A percentile compares a stretch with the other conserved stretches of the same genome.
These are phyloP conservation scores for Cathartes aura DNA, from an alignment of 2,113 vertebrate species.

Conservation along the genomic window DNA sequence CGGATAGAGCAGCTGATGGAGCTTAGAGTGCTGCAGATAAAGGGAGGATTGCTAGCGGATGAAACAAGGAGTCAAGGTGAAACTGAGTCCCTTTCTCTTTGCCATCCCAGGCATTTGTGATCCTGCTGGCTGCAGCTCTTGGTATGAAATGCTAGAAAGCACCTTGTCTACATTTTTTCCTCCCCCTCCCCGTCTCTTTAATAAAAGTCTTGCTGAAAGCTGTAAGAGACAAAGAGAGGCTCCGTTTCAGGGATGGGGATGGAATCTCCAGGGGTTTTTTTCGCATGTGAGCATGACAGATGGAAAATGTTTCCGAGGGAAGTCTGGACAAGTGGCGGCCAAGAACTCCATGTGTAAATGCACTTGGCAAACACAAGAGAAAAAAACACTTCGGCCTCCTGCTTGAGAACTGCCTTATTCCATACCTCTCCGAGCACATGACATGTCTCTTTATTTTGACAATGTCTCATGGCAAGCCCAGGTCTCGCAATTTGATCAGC, in stretches of 20 bases:
- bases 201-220: conserved; percentile 5
- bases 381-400: neutral
- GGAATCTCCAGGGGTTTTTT: neutral
- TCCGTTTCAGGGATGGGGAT: neutral
- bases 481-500: neutral
- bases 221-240: neutral
- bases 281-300: neutral
- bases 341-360: conserved; percentile 37
- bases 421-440: neutral
- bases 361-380: neutral
- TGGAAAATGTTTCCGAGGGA: conserved; percentile 36
- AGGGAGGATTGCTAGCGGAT: neutral
- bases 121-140: neutral
- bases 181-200: neutral
- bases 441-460: neutral
- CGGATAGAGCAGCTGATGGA: neutral
- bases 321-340: conserved; percentile 15
- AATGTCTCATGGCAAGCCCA: neutral
- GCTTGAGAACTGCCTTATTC: neutral
- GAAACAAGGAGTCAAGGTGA: neutral
- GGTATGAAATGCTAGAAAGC: neutral
- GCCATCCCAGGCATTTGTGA: neutral
- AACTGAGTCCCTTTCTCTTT: conserved; percentile 5
- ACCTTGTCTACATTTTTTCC: neutral
- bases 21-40: neutral